These are phyloP conservation scores for Syngnathus acus DNA, from an alignment of 2,797 vertebrate species.

Conservation along the genomic window DNA sequence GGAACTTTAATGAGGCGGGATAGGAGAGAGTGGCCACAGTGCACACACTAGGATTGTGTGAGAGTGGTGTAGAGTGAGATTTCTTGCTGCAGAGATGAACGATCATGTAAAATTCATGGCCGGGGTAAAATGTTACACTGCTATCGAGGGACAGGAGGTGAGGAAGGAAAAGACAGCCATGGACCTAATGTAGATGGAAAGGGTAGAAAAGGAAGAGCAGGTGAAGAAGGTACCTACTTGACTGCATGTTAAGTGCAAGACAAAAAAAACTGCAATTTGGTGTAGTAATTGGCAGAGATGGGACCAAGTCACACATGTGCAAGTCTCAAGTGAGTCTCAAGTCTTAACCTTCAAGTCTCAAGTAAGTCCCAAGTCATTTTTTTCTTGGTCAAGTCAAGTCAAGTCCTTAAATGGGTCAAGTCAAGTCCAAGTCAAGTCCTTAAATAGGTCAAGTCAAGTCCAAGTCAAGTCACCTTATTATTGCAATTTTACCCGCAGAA, in stretches of 20 bases:
- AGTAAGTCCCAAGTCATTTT: too few relatives aligned
- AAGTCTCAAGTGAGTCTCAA: too few relatives aligned
- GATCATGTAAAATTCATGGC: conserved; percentile 56
- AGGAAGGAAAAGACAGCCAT: conserved; percentile 31
- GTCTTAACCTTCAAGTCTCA: too few relatives aligned
- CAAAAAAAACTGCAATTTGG: background rate
- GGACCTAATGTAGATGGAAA: conserved; percentile 12
- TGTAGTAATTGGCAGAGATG: background rate
- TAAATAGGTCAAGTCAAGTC: too few relatives aligned
- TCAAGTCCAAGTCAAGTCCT: too few relatives aligned
- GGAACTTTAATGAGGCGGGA: conserved; percentile 44
- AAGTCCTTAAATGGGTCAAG: too few relatives aligned
- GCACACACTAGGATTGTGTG: conserved; percentile 8
- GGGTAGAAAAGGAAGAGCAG: conserved; percentile 22
- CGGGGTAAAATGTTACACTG: conserved; percentile 45
- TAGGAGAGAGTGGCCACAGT: conserved; percentile 9
- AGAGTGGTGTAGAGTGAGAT: conserved; percentile 16
- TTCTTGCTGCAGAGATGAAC: conserved; percentile 33
- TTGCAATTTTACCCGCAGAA: too few relatives aligned
- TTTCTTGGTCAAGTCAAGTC: too few relatives aligned
- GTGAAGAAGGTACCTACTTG: conserved; percentile 17
- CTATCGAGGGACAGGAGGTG: conserved; percentile 37
- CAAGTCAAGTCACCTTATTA: too few relatives aligned
- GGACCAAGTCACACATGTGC: too few relatives aligned
- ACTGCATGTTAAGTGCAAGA: conserved; percentile 7